Evolutionary conservation across 2,888 invertebrate genomes (phyloP).

Genomic region (Drosophila rellima): DNA sequence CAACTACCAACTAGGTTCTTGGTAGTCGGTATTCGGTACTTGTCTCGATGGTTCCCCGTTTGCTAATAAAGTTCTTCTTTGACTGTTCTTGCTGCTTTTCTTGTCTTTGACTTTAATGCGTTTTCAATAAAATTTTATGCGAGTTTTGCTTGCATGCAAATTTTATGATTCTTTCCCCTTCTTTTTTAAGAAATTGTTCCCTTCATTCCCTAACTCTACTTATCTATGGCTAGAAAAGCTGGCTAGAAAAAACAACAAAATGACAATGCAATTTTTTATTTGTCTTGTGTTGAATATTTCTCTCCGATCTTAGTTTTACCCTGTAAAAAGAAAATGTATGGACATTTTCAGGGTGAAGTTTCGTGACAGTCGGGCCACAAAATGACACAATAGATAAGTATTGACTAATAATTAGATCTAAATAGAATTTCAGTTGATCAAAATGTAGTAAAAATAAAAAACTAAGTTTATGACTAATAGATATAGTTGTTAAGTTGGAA

Average conservation of each 20-base stretch:
- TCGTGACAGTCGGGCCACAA: too few relatives aligned
- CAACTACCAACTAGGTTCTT: slow-evolving; percentile 36
- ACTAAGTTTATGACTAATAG: too few relatives aligned
- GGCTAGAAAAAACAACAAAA: slow-evolving; percentile 49
- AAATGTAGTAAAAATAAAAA: too few relatives aligned
- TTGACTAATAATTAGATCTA: too few relatives aligned
- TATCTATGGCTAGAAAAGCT: slow-evolving; percentile 29
- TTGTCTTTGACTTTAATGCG: slow-evolving; percentile 80
- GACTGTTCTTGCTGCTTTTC: slow-evolving; percentile 53
- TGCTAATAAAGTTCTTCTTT: slow-evolving; percentile 77
- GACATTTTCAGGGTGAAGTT: background rate
- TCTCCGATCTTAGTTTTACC: slow-evolving; percentile 25
- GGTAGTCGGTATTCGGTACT: slow-evolving; percentile 24
- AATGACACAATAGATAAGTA: too few relatives aligned
- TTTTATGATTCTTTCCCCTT: slow-evolving; percentile 51
- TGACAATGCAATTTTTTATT: slow-evolving; percentile 61
- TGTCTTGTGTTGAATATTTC: slow-evolving; percentile 23
- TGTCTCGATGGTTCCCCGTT: slow-evolving; percentile 62
- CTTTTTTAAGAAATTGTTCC: background rate
- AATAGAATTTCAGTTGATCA: too few relatives aligned
- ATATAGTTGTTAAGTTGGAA: too few relatives aligned
- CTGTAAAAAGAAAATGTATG: background rate
- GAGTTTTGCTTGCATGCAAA: slow-evolving; percentile 80
- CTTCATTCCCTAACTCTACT: slow-evolving; percentile 1
- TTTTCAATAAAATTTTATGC: slow-evolving; percentile 78